phyloP scores from a whole-genome alignment of 2,797 vertebrate species.

The Acipenser oxyrinchus region DNA sequence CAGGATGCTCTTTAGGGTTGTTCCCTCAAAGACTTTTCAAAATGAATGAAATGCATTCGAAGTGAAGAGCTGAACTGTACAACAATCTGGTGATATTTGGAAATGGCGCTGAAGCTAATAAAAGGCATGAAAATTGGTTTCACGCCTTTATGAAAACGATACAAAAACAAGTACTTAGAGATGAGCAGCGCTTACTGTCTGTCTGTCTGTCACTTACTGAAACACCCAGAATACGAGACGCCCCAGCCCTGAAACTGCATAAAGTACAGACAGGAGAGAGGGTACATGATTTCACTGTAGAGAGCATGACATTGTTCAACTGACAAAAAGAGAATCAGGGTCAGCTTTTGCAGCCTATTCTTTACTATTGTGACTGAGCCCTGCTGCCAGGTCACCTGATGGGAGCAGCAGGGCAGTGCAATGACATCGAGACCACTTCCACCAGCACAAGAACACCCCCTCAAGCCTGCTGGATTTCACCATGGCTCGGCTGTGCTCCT shows the following conservation, averaged over 20 bases:
- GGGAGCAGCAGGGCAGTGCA: background rate
- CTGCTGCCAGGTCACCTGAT: background rate
- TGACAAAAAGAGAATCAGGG: constrained; percentile 1
- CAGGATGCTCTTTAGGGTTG: too few relatives aligned
- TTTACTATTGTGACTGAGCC: background rate
- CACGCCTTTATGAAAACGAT: background rate
- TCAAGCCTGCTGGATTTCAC: background rate
- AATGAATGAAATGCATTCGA: too few relatives aligned
- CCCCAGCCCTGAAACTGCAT: background rate
- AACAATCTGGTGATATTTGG: too few relatives aligned
- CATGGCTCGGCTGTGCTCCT: background rate
- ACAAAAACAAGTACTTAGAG: too few relatives aligned
- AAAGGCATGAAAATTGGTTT: too few relatives aligned
- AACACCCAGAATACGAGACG: background rate
- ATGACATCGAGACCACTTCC: background rate
- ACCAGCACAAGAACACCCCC: background rate
- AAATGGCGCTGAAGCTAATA: too few relatives aligned
- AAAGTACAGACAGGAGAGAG: background rate
- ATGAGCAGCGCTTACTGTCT: background rate
- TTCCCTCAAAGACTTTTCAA: too few relatives aligned
- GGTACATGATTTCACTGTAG: background rate
- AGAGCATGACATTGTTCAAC: background rate
- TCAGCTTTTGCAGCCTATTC: constrained; percentile 1
- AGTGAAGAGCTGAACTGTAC: too few relatives aligned
- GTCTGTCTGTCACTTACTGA: background rate